Base-by-base conservation (phyloP, 2,888 invertebrate species). In the Scaptomyza caliginosa region DNA sequence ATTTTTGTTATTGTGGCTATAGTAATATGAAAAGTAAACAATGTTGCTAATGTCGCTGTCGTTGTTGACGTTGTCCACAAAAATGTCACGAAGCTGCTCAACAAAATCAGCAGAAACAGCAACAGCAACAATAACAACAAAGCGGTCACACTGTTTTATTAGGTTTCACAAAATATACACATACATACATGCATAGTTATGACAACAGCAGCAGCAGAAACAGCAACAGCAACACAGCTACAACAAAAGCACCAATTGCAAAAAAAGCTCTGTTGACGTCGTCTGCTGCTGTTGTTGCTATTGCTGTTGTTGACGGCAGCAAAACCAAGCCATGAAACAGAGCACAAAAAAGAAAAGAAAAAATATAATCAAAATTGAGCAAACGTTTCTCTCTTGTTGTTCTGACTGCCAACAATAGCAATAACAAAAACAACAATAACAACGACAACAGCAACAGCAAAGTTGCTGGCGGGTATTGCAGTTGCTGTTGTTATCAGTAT, bases 21-120 rank as follows among this genome's bases (percentile, higher is more conserved):
- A 65, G 64, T 73, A 74, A 78, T 71, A 67, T 43, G 58, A 74
- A 70, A 76, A 71, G 65, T 70, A 70, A 79, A 85, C 85, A 79
- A 72, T 74, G 85, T 84, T 68, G 85, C 75, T 56, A 43, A 38
- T 58, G 59, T 52, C 49, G 58, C 50, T 43, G 68, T 34, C 36
- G 36, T 42, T 54, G 60, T 59, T 59, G 60, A 30, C 36, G 73
- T 36, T 48, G 67, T 48, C 38, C 68, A 65, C 56, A 68, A 74
- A 68, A 74, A 63, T 77, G 64, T 73, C 69, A 66, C 86, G 57
- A 80, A 80, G 73, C 72, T 71, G 76, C 66, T 71, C 73, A 64
- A 48, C 45, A 66, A 69, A 57, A 66, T 52, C 66, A 67, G 56
- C 42, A 43, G 63, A 52, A 67, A 58, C 42, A 43, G 63, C 56